Evolutionary conservation across 1,140 invertebrate genomes (phyloP), one percentile per base, ranked within the genome.

Genomic region (Liolophura sinensis): DNA sequence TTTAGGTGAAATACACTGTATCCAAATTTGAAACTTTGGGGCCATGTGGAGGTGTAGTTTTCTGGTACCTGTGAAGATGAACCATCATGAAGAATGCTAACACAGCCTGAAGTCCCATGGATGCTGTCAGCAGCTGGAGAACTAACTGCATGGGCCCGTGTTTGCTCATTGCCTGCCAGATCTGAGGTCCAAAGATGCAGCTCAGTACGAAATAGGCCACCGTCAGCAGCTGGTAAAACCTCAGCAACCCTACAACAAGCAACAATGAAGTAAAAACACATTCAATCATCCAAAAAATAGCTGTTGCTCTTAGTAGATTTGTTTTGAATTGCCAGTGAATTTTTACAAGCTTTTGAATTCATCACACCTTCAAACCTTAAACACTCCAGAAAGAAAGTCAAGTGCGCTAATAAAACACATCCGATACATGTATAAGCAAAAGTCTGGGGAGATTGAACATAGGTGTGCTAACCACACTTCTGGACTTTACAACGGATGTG

Each of bases 71-170:
- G 57, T 74, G 72, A 48, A 82, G 67, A 69, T 82, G 79, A 20
- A 82, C 67, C 61, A 81, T 76, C 75, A 81, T 77, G 56, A 78
- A 73, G 47, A 81, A 77, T 12, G 75, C 71, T 1, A 72, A 75
- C 15, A 78, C 60, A 22, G 77, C 73, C 64, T 82, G 80, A 40
- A 79, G 66, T 56, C 65, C 67, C 18, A 78, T 76, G 48, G 79
- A 77, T 0, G 71, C 64, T 1, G 77, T 77, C 1, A 82, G 66
- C 1, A 82, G 67, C 60, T 78, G 74, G 18, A 82, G 78, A 1
- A 82, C 79, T 14, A 82, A 70, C 67, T 81, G 80, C 80, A 82
- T 82, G 12, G 80, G 80, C 7, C 80, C 80, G 3, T 74, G 75
- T 60, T 80, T 81, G 60, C 71, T 75, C 22, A 82, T 56, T 0